These are phyloP conservation scores for Lepidocyrtoides sp. DNA, from an alignment of 2,888 invertebrate genomes.

Conservation along the genomic window DNA sequence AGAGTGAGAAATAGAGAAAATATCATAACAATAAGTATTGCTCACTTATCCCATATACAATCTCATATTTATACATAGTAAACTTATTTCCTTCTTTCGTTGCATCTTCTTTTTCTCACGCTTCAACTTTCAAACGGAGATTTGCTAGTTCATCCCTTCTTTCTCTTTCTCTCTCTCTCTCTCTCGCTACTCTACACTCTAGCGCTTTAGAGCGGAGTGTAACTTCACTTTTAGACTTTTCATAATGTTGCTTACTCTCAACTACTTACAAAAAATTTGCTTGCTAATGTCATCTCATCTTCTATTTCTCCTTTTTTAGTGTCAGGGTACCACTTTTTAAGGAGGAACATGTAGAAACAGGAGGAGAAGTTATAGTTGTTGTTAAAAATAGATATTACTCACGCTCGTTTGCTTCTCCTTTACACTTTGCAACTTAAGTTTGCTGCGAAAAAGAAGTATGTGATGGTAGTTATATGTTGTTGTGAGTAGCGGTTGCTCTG, in stretches of 20 bases:
- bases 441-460: conserved; percentile 39
- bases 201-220: neutral
- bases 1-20: conserved; percentile 46
- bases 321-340: neutral
- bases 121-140: conserved; percentile 76
- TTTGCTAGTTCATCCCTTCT: conserved; percentile 64
- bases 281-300: conserved; percentile 65
- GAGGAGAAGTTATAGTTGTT: conserved; percentile 51
- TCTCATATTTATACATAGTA: conserved; percentile 42
- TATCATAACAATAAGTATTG: conserved; percentile 59
- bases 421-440: conserved; percentile 41
- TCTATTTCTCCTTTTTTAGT: neutral
- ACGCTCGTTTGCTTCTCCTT: conserved; percentile 50
- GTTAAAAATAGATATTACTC: conserved; percentile 60
- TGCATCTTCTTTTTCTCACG: conserved; percentile 61
- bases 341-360: conserved; percentile 34
- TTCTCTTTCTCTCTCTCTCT: neutral
- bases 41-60: conserved; percentile 35
- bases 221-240: conserved; percentile 47
- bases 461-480: conserved; percentile 13
- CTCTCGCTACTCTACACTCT: neutral
- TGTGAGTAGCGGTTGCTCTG: conserved; percentile 4
- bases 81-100: conserved; percentile 41
- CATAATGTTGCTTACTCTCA: conserved; percentile 46
- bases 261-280: conserved; percentile 53